These are phyloP conservation scores for Labrus mixtus DNA, from an alignment of 2,113 vertebrate genomes.

Conservation along the genomic window DNA sequence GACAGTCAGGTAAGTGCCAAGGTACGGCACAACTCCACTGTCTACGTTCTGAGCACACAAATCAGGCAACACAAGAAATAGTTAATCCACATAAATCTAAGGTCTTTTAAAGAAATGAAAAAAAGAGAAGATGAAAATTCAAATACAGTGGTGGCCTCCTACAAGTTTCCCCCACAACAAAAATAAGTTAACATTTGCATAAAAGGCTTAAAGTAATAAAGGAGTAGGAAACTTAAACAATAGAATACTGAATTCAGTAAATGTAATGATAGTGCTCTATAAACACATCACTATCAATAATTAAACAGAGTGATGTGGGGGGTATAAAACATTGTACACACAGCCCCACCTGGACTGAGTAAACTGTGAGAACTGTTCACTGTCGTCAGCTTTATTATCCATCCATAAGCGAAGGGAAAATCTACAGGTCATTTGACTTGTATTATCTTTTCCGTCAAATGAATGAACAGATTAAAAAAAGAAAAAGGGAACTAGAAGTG, in stretches of 20 bases:
- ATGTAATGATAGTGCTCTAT: background rate
- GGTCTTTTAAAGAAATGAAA: too few relatives aligned
- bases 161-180: too few relatives aligned
- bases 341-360: background rate
- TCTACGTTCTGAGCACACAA: conserved; percentile 62
- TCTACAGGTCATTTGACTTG: background rate
- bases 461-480: background rate
- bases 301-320: conserved; percentile 5
- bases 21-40: conserved; percentile 87
- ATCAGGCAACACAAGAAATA: background rate
- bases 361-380: conserved; percentile 35
- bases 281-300: background rate
- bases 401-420: background rate
- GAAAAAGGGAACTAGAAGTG: conserved; percentile 22
- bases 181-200: background rate
- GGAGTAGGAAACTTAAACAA: too few relatives aligned
- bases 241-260: background rate
- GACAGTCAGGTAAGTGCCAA: conserved; percentile 91
- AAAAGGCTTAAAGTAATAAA: background rate
- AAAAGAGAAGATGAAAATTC: too few relatives aligned
- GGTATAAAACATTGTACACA: conserved; percentile 33
- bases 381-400: conserved; percentile 13
- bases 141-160: too few relatives aligned
- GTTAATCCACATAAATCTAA: too few relatives aligned
- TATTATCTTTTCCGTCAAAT: conserved; percentile 14